Percentiles rank a stretch among this genome's conserved stretches.
Evolutionary conservation across 2,888 invertebrate species (phyloP).

Genomic region (Plusia festucae): DNA sequence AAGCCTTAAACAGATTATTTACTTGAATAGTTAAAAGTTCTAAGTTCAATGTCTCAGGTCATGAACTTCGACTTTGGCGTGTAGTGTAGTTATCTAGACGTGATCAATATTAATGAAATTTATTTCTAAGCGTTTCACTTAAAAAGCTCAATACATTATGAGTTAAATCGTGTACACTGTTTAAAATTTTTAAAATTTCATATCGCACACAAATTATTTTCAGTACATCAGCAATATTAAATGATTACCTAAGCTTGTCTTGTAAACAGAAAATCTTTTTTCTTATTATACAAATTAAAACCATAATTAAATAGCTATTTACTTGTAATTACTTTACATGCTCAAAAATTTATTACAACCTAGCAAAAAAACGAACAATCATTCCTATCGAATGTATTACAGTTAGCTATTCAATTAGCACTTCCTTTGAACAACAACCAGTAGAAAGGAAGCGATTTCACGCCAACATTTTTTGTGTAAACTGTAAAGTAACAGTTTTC

Average conservation of each 20-base stretch:
- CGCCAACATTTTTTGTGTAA: not conserved
- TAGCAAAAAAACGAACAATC: not conserved
- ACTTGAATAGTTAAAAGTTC: slow-evolving; percentile 17
- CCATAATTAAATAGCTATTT: too few species aligned
- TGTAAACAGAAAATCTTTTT: too few species aligned
- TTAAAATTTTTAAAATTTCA: too few species aligned
- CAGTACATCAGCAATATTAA: too few species aligned
- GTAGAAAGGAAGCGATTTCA: not conserved
- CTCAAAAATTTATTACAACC: too few species aligned
- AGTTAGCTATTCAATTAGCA: not conserved
- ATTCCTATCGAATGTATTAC: not conserved
- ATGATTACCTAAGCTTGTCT: too few species aligned
- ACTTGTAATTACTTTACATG: too few species aligned
- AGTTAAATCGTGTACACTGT: too few species aligned
- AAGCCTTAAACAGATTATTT: slow-evolving; percentile 15
- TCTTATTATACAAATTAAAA: too few species aligned
- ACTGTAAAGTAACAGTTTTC: not conserved
- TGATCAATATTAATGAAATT: not conserved
- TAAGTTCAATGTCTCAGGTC: slow-evolving; percentile 23
- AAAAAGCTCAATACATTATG: too few species aligned
- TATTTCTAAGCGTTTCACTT: not conserved
- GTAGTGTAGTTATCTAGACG: not conserved
- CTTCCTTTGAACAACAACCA: not conserved
- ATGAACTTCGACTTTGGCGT: slow-evolving; percentile 23
- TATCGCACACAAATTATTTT: too few species aligned